These are phyloP conservation scores for Microcebus griseorufus DNA, from an alignment of 2,113 vertebrate genomes.

Conservation along the genomic window DNA sequence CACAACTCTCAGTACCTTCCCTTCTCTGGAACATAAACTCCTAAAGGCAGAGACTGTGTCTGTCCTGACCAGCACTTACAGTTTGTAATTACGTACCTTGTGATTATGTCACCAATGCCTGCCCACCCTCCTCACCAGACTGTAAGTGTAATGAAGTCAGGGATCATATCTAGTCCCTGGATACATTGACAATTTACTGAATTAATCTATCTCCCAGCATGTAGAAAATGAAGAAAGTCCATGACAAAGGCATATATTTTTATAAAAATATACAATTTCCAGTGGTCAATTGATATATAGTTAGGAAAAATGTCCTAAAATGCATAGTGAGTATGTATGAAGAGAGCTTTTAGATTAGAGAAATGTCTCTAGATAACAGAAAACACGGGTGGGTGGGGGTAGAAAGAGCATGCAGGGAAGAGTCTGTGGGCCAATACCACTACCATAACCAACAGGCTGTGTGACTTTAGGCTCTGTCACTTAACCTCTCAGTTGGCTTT, in stretches of 20 bases:
- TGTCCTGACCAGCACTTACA: background rate
- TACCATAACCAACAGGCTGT: background rate
- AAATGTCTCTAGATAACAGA: background rate
- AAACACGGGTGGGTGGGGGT: background rate
- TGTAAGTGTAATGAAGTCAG: background rate
- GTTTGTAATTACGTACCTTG: background rate
- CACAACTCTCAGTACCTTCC: background rate
- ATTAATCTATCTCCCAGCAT: background rate
- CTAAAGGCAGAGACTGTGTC: background rate
- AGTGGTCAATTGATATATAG: background rate
- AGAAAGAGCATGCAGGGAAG: background rate
- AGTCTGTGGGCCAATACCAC: background rate
- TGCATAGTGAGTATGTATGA: background rate
- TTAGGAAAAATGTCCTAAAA: background rate
- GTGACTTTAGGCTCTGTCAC: background rate
- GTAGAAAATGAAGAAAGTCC: background rate
- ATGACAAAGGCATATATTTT: background rate
- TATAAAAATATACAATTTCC: conserved; percentile 21
- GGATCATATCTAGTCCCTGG: background rate
- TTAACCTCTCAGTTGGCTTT: background rate
- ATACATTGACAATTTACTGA: background rate
- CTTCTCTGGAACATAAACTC: background rate
- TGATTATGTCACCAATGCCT: background rate
- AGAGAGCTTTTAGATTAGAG: background rate
- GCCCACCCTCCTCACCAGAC: background rate